phyloP scores from a whole-genome alignment of 2,113 vertebrate genomes.

The Struthio camelus region DNA sequence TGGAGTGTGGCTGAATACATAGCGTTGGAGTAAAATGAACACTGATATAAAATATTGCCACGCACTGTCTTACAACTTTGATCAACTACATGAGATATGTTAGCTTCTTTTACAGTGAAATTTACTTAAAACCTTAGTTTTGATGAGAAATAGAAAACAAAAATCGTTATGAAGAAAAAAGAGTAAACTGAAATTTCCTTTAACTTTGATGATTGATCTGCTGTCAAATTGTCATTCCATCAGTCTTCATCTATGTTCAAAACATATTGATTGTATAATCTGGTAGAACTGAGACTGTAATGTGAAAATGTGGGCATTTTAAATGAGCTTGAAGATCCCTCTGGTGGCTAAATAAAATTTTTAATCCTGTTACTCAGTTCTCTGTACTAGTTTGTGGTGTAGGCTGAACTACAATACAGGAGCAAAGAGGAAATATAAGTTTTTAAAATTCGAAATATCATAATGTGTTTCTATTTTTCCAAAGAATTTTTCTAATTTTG shows the following conservation, averaged over 20 bases:
- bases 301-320: neutral
- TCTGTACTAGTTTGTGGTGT: fast-evolving
- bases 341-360: conserved; percentile 31
- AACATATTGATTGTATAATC: neutral
- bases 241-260: neutral
- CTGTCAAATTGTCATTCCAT: neutral
- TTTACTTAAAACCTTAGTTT: neutral
- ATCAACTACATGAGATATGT: neutral
- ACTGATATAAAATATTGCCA: neutral
- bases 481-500: neutral
- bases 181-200: neutral
- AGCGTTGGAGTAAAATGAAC: neutral
- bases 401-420: fast-evolving
- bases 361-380: neutral
- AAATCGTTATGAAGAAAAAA: neutral
- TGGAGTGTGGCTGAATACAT: neutral
- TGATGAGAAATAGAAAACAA: neutral
- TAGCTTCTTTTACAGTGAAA: neutral
- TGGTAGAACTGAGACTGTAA: neutral
- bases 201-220: neutral
- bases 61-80: fast-evolving
- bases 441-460: neutral
- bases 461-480: neutral
- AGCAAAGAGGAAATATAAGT: neutral
- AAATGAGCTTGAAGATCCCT: neutral